Conservation (phyloP, 2,113 vertebrate genomes). For the Anguilla rostrata region DNA sequence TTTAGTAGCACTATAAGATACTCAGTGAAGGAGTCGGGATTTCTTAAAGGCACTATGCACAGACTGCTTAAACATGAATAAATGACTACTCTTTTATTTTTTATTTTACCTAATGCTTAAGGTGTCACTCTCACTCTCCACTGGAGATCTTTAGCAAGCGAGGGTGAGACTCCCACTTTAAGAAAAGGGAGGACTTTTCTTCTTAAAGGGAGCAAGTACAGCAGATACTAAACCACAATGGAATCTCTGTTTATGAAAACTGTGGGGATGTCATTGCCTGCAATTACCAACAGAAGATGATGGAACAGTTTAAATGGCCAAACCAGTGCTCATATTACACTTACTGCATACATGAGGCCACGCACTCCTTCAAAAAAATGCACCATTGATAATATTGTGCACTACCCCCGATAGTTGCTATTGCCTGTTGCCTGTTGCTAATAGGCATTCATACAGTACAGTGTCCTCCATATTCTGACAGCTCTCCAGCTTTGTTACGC, state of each 20-base stretch:
- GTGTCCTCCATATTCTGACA: background rate
- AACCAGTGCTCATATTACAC: too few species aligned
- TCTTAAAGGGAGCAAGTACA: background rate
- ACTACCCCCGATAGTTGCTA: too few species aligned
- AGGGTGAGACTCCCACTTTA: background rate
- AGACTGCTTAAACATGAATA: too few species aligned
- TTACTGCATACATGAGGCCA: too few species aligned
- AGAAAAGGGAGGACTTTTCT: background rate
- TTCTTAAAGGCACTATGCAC: background rate
- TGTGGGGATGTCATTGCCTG: background rate
- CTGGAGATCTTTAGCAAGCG: background rate
- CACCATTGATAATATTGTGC: too few species aligned
- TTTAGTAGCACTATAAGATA: background rate
- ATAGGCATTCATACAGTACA: background rate
- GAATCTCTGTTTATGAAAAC: background rate
- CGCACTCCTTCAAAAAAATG: too few species aligned
- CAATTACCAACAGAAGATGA: background rate
- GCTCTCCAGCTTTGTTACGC: background rate
- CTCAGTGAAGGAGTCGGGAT: background rate
- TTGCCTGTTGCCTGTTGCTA: background rate
- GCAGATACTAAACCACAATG: background rate
- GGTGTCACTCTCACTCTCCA: background rate
- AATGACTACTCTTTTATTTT: background rate
- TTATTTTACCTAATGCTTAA: background rate
- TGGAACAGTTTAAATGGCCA: too few species aligned